phyloP scores from a whole-genome alignment of 2,113 vertebrate genomes.

The Balaenoptera acutorostrata region DNA sequence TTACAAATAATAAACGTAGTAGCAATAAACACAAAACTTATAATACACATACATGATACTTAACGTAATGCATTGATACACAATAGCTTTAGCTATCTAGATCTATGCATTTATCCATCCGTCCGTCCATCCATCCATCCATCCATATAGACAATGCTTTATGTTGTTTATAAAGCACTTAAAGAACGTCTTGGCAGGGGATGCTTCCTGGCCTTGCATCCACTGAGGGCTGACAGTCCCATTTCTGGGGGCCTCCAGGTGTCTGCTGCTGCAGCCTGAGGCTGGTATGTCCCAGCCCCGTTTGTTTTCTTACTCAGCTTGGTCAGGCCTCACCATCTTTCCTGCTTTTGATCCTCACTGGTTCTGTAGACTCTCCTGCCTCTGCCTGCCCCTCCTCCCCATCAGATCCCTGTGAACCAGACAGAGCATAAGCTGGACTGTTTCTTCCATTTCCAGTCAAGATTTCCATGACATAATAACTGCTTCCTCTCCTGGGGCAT shows the following conservation, averaged over 20 bases:
- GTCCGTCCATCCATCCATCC: neutral
- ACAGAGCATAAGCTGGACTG: neutral
- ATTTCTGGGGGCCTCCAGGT: rapidly evolving
- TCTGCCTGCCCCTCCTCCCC: neutral
- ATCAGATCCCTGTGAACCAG: neutral
- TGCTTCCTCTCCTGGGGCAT: neutral
- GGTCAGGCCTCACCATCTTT: neutral
- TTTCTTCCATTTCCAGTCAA: neutral
- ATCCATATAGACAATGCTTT: neutral
- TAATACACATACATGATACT: neutral
- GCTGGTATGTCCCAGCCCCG: too few species aligned
- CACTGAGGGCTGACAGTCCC: neutral
- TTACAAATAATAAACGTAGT: neutral
- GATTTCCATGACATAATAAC: neutral
- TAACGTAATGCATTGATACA: neutral
- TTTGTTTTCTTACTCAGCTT: neutral
- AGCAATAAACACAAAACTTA: neutral
- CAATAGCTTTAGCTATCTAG: neutral
- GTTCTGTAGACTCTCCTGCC: neutral
- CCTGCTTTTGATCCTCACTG: neutral
- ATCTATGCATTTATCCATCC: too few species aligned
- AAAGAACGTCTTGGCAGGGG: neutral
- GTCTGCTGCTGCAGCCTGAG: neutral
- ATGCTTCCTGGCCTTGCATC: neutral
- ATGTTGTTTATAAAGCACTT: neutral